Conservation (phyloP, 2,888 invertebrate species). For the Polyommatus iphigenia region DNA sequence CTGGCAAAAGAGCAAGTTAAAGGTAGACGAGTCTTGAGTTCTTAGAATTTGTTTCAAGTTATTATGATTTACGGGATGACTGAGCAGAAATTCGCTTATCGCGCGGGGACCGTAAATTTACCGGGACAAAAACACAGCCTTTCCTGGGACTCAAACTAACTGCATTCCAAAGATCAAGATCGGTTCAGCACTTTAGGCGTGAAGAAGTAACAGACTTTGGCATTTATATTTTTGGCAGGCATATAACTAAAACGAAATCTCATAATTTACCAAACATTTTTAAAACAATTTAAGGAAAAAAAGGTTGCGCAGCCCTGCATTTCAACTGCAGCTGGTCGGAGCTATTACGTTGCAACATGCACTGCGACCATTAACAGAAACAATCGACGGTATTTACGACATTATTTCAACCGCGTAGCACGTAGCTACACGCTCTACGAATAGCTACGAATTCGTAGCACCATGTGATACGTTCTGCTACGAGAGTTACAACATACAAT, state of each 20-base stretch:
- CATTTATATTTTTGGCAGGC: too few relatives aligned
- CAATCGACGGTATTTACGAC: neutral
- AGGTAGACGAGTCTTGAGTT: neutral
- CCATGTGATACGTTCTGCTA: neutral
- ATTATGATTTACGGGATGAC: neutral
- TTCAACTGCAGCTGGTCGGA: neutral
- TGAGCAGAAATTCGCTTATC: neutral
- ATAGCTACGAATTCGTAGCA: constrained; percentile 20
- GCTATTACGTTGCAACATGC: neutral
- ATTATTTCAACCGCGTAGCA: constrained; percentile 20
- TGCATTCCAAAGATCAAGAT: too few relatives aligned
- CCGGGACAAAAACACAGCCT: too few relatives aligned
- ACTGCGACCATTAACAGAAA: constrained; percentile 3
- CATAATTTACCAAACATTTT: too few relatives aligned
- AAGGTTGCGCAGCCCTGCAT: neutral
- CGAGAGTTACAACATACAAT: neutral
- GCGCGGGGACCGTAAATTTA: too few relatives aligned
- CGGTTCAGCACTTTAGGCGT: too few relatives aligned
- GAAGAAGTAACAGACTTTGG: too few relatives aligned
- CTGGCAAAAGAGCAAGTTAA: neutral
- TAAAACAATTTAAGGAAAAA: neutral
- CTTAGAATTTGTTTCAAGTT: neutral
- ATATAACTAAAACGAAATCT: too few relatives aligned
- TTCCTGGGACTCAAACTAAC: too few relatives aligned
- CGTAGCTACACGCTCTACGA: constrained; percentile 2